A percentile compares a stretch with the other conserved stretches of the same genome.
Conservation (phyloP, 2,113 vertebrate genomes). For the Nerophis ophidion region DNA sequence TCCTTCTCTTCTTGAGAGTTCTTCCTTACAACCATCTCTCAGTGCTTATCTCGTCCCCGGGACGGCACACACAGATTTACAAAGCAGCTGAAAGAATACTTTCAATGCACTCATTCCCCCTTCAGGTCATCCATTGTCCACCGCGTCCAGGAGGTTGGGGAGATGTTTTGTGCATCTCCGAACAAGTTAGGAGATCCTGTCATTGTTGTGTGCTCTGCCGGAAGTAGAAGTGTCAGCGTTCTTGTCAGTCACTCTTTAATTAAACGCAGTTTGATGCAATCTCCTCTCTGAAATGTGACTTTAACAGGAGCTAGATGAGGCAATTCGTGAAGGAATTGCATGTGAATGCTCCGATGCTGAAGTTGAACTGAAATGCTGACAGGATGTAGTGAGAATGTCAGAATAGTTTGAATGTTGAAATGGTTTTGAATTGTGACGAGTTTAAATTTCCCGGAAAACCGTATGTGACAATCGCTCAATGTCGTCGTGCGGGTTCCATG, state of each 20-base stretch:
- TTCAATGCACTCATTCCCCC: constrained; percentile 18
- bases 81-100: constrained; percentile 35
- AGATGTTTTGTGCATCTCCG: constrained; percentile 23
- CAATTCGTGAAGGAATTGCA: too few relatives aligned
- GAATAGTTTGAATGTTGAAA: too few relatives aligned
- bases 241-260: constrained; percentile 11
- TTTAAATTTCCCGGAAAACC: too few relatives aligned
- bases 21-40: constrained; percentile 32
- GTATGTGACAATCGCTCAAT: too few relatives aligned
- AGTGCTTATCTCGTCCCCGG: constrained; percentile 45
- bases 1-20: constrained; percentile 35
- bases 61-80: constrained; percentile 31
- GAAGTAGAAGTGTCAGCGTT: constrained; percentile 31
- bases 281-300: constrained; percentile 1
- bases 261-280: constrained; percentile 25
- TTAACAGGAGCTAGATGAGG: constrained; percentile 4
- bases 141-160: constrained; percentile 22
- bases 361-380: too few relatives aligned
- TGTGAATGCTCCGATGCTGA: too few relatives aligned
- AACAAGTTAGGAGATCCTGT: constrained; percentile 13
- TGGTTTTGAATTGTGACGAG: too few relatives aligned
- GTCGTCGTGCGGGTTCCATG: too few relatives aligned
- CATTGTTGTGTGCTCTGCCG: constrained; percentile 4
- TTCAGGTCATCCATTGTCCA: constrained; percentile 21
- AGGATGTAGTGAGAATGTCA: too few relatives aligned